A percentile compares a stretch with the other conserved stretches of the same genome.
These are phyloP conservation scores for Crotalus horridus DNA, from an alignment of 2,113 vertebrate species.

Conservation along the genomic window DNA sequence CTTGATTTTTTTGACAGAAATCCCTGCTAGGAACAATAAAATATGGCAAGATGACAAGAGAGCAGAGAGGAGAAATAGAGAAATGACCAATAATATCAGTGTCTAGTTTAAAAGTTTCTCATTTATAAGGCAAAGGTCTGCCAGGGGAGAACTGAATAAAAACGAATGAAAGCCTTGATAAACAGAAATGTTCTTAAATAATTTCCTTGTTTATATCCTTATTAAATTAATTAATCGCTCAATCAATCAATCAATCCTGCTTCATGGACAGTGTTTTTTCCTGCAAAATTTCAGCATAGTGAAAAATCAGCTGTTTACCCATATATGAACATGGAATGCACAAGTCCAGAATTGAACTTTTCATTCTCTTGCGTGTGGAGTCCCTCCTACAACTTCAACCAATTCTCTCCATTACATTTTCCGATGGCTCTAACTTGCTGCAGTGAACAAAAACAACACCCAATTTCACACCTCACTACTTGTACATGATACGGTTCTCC, in stretches of 20 bases:
- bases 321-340: neutral
- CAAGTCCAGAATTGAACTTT: neutral
- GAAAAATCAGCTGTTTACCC: neutral
- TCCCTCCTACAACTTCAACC: slow-evolving; percentile 2
- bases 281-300: neutral
- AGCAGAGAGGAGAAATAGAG: neutral
- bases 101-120: neutral
- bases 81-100: neutral
- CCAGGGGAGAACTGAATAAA: neutral
- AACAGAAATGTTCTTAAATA: neutral
- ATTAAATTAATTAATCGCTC: neutral
- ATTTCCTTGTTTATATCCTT: neutral
- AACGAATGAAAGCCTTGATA: neutral
- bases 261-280: neutral
- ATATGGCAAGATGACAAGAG: neutral
- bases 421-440: neutral
- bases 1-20: neutral
- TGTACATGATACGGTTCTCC: slow-evolving; percentile 1
- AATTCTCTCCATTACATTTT: neutral
- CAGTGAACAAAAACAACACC: neutral
- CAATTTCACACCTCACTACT: slow-evolving; percentile 31
- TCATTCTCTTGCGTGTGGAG: neutral
- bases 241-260: neutral
- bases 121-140: neutral
- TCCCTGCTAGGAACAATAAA: neutral